Percentiles rank a stretch among this genome's conserved stretches.
Evolutionary conservation across 2,888 invertebrate species (phyloP).

Genomic region (Abscondita cerata): DNA sequence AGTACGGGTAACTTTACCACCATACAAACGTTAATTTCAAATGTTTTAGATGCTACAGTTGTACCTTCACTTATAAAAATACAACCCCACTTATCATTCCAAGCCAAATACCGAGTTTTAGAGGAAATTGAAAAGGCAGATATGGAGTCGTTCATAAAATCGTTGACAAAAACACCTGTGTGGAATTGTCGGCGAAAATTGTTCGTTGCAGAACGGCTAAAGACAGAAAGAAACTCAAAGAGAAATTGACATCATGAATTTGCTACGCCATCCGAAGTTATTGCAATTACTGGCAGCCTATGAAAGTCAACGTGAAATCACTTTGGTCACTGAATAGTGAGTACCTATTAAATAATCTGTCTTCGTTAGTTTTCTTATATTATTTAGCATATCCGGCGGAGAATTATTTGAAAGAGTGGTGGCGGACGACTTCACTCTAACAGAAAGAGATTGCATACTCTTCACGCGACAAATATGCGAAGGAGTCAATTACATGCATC

Average conservation of each 20-base stretch:
- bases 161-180: slow-evolving; percentile 68
- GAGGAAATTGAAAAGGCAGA: slow-evolving; percentile 78
- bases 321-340: slow-evolving; percentile 93
- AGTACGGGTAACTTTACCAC: slow-evolving; percentile 22
- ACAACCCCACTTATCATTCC: slow-evolving; percentile 67
- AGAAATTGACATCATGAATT: slow-evolving; percentile 88
- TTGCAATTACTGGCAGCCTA: slow-evolving; percentile 84
- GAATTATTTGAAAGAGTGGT: slow-evolving; percentile 94
- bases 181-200: slow-evolving; percentile 83
- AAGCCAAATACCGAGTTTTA: slow-evolving; percentile 67
- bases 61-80: slow-evolving; percentile 58
- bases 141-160: slow-evolving; percentile 76
- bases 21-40: not conserved
- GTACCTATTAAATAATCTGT: too few species aligned
- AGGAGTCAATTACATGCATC: slow-evolving; percentile 90
- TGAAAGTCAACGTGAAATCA: slow-evolving; percentile 76
- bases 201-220: slow-evolving; percentile 75
- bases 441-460: slow-evolving; percentile 84
- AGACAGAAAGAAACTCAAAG: slow-evolving; percentile 79
- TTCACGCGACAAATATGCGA: slow-evolving; percentile 93
- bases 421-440: slow-evolving; percentile 88
- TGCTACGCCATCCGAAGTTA: slow-evolving; percentile 82
- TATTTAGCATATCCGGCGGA: slow-evolving; percentile 85
- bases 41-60: slow-evolving; percentile 38
- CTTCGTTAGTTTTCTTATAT: too few species aligned